A percentile compares a stretch with the other conserved stretches of the same genome.
These are phyloP conservation scores for Palythoa grandiflora DNA, from an alignment of 92 coral and sea anemone species.

Conservation along the genomic window DNA sequence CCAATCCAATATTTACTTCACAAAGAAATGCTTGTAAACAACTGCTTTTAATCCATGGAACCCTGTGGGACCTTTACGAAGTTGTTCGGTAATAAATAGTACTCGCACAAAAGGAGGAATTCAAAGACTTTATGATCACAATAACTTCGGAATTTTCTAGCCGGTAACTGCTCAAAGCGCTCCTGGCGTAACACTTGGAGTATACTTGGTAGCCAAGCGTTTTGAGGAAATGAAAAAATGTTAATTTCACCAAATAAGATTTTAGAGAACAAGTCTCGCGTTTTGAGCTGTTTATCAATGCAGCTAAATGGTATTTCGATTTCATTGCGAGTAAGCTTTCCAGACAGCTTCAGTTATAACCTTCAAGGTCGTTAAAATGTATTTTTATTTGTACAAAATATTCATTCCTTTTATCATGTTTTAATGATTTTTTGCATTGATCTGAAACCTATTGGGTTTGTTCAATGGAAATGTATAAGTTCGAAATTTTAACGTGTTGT, in stretches of 20 bases:
- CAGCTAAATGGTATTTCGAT: neutral
- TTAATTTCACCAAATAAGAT: neutral
- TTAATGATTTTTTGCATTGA: neutral
- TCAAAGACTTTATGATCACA: neutral
- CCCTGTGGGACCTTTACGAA: conserved; percentile 13
- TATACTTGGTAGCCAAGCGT: neutral
- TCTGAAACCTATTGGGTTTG: neutral
- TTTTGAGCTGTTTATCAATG: neutral
- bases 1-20: neutral
- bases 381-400: neutral
- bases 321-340: neutral
- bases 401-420: neutral
- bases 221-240: neutral
- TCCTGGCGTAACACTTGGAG: neutral
- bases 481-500: neutral
- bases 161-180: too few species aligned
- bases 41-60: neutral
- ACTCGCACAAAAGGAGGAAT: conserved; percentile 16
- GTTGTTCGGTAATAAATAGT: conserved; percentile 3
- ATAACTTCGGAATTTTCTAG: neutral
- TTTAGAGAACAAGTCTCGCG: neutral
- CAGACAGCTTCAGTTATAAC: neutral
- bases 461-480: neutral
- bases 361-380: neutral
- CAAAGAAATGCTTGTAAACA: neutral